Conservation (phyloP, 2,888 invertebrate genomes). For the Microplitis manilae region DNA sequence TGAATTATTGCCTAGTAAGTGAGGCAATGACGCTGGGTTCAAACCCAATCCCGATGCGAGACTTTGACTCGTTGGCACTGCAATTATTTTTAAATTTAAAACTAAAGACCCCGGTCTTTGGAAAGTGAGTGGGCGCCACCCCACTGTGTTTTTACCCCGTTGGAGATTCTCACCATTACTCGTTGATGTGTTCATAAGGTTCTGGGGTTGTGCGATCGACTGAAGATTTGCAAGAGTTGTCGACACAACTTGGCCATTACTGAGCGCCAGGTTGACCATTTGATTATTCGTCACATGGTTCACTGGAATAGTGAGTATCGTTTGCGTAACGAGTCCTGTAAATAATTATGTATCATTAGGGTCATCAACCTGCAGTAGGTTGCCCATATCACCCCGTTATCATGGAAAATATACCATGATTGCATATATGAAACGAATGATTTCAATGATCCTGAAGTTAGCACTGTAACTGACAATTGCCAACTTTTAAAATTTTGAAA, state of each 20-base stretch:
- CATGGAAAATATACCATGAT: no score
- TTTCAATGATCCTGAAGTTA: no score
- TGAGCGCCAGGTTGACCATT: conserved; percentile 86
- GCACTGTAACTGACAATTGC: no score
- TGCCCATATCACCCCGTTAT: no score
- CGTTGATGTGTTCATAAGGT: conserved; percentile 75
- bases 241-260: conserved; percentile 89
- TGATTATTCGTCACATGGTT: conserved; percentile 86
- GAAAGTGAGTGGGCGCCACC: no score
- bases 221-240: conserved; percentile 87
- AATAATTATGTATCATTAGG: background rate
- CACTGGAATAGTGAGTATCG: conserved; percentile 95
- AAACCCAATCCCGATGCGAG: conserved; percentile 79
- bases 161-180: conserved; percentile 68
- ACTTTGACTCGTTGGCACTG: conserved; percentile 77
- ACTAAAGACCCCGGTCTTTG: background rate
- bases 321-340: conserved; percentile 93
- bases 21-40: conserved; percentile 79
- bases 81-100: background rate
- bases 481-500: no score
- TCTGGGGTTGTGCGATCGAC: conserved; percentile 83
- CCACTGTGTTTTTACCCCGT: no score
- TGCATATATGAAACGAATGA: no score
- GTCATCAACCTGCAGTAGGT: no score
- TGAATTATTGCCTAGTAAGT: conserved; percentile 81